These are phyloP conservation scores for Formica selysi DNA, from an alignment of 1,140 invertebrate genomes.

Conservation along the genomic window DNA sequence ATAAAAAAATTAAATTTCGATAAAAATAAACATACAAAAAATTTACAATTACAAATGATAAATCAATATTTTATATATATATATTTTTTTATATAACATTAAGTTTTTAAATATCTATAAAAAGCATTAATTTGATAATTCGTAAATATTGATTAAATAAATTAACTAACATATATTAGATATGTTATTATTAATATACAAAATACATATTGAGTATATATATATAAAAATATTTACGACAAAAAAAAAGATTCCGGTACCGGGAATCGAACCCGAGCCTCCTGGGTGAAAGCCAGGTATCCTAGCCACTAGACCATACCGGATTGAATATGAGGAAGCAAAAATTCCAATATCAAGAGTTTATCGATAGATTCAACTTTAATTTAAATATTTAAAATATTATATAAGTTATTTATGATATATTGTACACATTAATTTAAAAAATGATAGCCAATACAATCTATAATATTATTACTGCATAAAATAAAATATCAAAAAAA, in stretches of 20 bases:
- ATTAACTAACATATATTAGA: background rate
- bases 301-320: constrained; percentile 74
- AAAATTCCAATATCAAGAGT: background rate
- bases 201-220: background rate
- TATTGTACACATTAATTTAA: background rate
- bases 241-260: constrained; percentile 76
- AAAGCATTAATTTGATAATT: too few relatives aligned
- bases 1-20: background rate
- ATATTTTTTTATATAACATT: background rate
- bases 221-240: background rate
- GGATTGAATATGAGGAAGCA: background rate
- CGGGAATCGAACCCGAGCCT: constrained; percentile 77
- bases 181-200: background rate
- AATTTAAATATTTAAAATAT: constrained; percentile 18
- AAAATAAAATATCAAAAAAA: constrained; percentile 14
- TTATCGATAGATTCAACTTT: background rate
- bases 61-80: background rate
- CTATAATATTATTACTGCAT: background rate
- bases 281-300: constrained; percentile 49
- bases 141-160: background rate
- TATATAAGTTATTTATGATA: background rate
- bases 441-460: background rate
- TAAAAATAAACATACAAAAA: background rate
- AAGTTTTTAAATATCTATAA: too few relatives aligned
- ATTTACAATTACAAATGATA: background rate